Evolutionary conservation across 2,797 vertebrate species (phyloP).

Genomic region (Perdix hodgsoniae): DNA sequence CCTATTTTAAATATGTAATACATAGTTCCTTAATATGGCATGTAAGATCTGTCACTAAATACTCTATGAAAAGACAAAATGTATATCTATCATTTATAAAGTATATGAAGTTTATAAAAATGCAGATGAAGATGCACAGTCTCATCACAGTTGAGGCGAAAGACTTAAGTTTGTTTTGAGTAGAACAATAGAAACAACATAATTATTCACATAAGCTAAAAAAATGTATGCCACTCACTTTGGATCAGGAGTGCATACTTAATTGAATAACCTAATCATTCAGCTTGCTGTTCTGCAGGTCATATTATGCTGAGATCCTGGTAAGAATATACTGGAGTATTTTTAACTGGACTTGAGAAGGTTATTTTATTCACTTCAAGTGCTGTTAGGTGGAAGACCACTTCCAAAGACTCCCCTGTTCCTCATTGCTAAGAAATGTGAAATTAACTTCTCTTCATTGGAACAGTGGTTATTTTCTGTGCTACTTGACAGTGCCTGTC

Average conservation of each 20-base stretch:
- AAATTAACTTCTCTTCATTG: not conserved
- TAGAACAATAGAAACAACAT: not conserved
- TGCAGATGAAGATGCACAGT: not conserved
- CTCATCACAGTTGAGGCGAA: not conserved
- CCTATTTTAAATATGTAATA: not conserved
- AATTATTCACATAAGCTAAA: not conserved
- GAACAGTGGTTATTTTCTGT: not conserved
- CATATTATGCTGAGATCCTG: accelerated
- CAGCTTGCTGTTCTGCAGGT: not conserved
- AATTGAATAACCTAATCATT: not conserved
- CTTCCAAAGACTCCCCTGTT: not conserved
- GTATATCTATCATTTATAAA: not conserved
- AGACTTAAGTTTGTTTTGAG: not conserved
- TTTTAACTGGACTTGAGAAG: not conserved
- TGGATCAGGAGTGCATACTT: accelerated
- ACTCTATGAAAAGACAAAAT: not conserved
- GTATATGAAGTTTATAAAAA: not conserved
- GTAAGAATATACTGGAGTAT: not conserved
- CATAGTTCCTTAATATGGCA: not conserved
- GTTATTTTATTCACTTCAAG: not conserved
- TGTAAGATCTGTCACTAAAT: not conserved
- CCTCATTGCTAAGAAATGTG: not conserved
- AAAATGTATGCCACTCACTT: not conserved
- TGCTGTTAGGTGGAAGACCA: not conserved
- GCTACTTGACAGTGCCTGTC: not conserved